phyloP scores from a whole-genome alignment of 2,888 invertebrate genomes.

The Drosophila emarginata region DNA sequence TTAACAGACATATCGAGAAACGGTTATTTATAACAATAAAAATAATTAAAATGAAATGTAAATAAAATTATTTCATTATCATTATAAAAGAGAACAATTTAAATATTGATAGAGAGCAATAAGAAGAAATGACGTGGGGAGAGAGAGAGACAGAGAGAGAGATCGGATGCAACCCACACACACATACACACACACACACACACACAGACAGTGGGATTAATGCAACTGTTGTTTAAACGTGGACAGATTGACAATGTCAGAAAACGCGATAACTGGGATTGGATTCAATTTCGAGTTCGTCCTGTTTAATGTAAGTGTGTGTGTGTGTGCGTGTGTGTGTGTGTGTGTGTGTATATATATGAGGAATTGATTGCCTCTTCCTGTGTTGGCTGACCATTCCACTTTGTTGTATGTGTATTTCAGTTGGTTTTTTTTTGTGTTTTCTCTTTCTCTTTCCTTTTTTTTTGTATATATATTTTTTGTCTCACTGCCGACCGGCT shows the following conservation, averaged over 20 bases:
- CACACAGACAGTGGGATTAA: slow-evolving; percentile 53
- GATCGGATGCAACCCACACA: slow-evolving; percentile 7
- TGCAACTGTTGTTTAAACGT: slow-evolving; percentile 68
- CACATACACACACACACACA: slow-evolving; percentile 10
- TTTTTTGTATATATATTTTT: slow-evolving; percentile 1
- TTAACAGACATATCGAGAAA: no score
- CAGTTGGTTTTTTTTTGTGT: background rate
- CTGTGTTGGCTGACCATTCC: slow-evolving; percentile 9
- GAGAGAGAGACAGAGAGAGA: background rate
- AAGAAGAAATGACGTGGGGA: no score
- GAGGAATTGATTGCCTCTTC: slow-evolving; percentile 16
- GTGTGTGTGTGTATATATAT: slow-evolving; percentile 10
- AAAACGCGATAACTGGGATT: background rate
- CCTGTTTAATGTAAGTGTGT: slow-evolving; percentile 10
- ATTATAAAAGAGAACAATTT: background rate
- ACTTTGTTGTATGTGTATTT: background rate
- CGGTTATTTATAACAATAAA: no score
- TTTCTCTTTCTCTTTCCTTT: background rate
- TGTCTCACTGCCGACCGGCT: slow-evolving; percentile 37
- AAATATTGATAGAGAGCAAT: slow-evolving; percentile 2
- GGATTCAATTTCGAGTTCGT: background rate
- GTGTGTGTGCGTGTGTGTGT: slow-evolving; percentile 12
- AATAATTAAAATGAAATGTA: no score
- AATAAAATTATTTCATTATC: background rate
- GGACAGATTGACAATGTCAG: slow-evolving; percentile 70